Base-by-base conservation (phyloP, 2,888 invertebrate genomes). In the Xanthostigma xanthostigma region DNA sequence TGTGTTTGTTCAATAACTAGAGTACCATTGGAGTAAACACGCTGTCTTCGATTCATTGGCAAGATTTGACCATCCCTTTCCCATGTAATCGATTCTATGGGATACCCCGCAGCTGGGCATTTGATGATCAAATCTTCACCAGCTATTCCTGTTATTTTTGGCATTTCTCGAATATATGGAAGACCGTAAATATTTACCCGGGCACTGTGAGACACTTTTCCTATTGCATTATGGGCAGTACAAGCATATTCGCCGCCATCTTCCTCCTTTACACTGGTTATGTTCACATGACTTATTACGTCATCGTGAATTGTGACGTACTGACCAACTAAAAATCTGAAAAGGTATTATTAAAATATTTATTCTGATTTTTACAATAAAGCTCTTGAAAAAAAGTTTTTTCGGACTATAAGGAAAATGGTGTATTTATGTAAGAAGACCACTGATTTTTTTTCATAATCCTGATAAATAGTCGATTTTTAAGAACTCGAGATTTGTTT, bases 271-370 rank as follows among this genome's bases (percentile, higher is more conserved):
- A 90, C 81, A 53, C 84, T 79, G 59, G 87, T 87, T 61, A 92
- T 82, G 73, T 92, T 92, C 54, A 92, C 84, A 71, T 91, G 90
- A 62, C 90, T 90, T 65, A 92, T 89, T 53, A 92, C 91, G 67
- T 90, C 90, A 62, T 90, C 91, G 69, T 90, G 90, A 41, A 90
- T 79, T 14, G 90, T 91, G 55, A 91, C 90, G 69, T 91, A 90
- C 66, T 91, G 90, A 36, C 91, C 91, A 50, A 90, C 89, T 60
- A 91, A 78, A 67, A 90, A 90, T 61, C 91, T 85, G 60, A 10
- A 46, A 46, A 46, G 38, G 6, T 8, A 9, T 34, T 5, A 27
- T 43, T n/a, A 11, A 27, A 33, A 43, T 4, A 1, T 10, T 33
- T 43, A 11, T 27, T 17, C 8, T 12, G n/a, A 38, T 10, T 42